These are phyloP conservation scores for Orgyia antiqua DNA, from an alignment of 2,888 invertebrate species.

Conservation along the genomic window DNA sequence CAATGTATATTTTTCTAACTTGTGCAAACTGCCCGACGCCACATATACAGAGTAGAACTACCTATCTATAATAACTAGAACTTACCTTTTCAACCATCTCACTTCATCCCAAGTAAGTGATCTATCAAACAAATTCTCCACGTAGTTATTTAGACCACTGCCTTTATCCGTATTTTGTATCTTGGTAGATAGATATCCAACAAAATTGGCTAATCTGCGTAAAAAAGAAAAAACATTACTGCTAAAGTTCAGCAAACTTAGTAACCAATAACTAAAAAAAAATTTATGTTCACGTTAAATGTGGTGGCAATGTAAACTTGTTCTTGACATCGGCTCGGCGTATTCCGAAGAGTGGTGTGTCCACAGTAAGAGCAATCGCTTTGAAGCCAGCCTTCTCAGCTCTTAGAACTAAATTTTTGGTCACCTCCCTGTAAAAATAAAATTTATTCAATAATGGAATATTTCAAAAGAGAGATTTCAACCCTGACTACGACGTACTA, in stretches of 20 bases:
- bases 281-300: conserved; percentile 79
- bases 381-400: conserved; percentile 92
- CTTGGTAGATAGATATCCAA: conserved; percentile 71
- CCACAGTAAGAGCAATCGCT: conserved; percentile 92
- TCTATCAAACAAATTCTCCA: conserved; percentile 86
- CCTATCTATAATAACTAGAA: too few species aligned
- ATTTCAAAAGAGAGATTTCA: neutral
- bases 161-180: conserved; percentile 71
- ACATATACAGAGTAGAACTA: too few species aligned
- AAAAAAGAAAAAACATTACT: conserved; percentile 1
- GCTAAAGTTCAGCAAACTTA: too few species aligned
- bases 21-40: too few species aligned
- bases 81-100: conserved; percentile 86
- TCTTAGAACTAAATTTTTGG: conserved; percentile 82
- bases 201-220: conserved; percentile 88
- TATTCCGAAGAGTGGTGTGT: conserved; percentile 91
- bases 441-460: too few species aligned
- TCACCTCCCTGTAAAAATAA: conserved; percentile 74
- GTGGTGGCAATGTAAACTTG: conserved; percentile 88
- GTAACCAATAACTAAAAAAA: neutral
- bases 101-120: conserved; percentile 92
- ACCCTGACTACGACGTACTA: too few species aligned
- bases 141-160: conserved; percentile 89
- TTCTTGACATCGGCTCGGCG: conserved; percentile 90
- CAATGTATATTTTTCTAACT: too few species aligned